Conservation (phyloP, 2,888 invertebrate species). For the Stenodema calcarata region DNA sequence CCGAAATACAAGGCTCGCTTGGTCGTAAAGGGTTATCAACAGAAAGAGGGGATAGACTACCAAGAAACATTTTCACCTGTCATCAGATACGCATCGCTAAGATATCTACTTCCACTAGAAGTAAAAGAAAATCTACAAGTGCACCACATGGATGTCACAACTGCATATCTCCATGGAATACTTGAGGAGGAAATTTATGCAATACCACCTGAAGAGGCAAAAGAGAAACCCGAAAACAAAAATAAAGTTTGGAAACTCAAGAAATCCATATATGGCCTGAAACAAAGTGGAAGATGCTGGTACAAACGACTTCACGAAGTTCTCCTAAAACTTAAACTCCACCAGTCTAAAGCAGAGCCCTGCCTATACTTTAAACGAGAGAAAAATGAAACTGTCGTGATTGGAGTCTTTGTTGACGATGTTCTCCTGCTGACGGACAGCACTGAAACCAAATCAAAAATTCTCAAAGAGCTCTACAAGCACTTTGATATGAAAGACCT, state of each 20-base stretch:
- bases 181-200: no score
- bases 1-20: no score
- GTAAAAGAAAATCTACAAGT: no score
- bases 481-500: constrained; percentile 55
- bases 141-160: no score
- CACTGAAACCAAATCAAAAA: background rate
- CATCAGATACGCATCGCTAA: no score
- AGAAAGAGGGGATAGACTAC: constrained; percentile 56
- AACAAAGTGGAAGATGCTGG: constrained; percentile 50
- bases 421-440: background rate
- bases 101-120: no score
- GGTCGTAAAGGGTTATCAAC: constrained; percentile 57
- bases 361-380: constrained; percentile 47
- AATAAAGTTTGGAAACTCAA: no score
- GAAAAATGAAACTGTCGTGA: background rate
- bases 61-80: constrained; percentile 58
- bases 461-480: background rate
- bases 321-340: constrained; percentile 29
- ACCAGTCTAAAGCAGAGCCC: constrained; percentile 27
- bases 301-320: constrained; percentile 32
- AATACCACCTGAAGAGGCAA: no score
- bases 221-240: no score
- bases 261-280: no score
- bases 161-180: no score
- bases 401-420: background rate